A percentile compares a stretch with the other conserved stretches of the same genome.
Evolutionary conservation across 1,140 invertebrate genomes (phyloP).

Genomic region (Sinonovacula constricta): DNA sequence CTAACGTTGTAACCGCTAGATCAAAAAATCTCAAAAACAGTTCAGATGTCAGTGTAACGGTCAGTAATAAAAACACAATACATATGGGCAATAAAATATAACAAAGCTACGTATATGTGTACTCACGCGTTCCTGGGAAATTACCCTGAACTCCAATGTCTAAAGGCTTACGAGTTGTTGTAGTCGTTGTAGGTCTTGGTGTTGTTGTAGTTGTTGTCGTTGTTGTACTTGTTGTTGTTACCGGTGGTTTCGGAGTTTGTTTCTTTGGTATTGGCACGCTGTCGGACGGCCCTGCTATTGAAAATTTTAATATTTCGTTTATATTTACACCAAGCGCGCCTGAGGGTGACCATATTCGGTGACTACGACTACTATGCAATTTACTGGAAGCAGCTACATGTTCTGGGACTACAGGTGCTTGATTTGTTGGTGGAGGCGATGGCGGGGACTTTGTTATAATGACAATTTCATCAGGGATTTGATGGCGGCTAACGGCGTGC

Average conservation of each 20-base stretch:
- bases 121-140: too few relatives aligned
- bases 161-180: not conserved
- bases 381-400: not conserved
- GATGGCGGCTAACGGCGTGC: too few relatives aligned
- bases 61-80: too few relatives aligned
- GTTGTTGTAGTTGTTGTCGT: constrained; percentile 1
- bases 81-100: too few relatives aligned
- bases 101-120: too few relatives aligned
- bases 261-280: constrained; percentile 34
- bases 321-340: constrained; percentile 25
- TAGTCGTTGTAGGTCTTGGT: constrained; percentile 7
- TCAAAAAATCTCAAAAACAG: too few relatives aligned
- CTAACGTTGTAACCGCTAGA: too few relatives aligned
- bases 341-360: constrained; percentile 37
- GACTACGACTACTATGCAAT: not conserved
- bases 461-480: too few relatives aligned
- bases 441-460: not conserved
- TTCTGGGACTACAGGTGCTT: too few relatives aligned
- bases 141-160: constrained; percentile 7
- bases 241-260: constrained; percentile 1
- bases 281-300: not conserved
- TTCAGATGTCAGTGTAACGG: too few relatives aligned
- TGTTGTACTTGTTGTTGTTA: constrained; percentile 1
- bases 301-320: constrained; percentile 30
- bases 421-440: not conserved